Conservation (phyloP, 2,797 vertebrate genomes). For the Ibycter americanus region DNA sequence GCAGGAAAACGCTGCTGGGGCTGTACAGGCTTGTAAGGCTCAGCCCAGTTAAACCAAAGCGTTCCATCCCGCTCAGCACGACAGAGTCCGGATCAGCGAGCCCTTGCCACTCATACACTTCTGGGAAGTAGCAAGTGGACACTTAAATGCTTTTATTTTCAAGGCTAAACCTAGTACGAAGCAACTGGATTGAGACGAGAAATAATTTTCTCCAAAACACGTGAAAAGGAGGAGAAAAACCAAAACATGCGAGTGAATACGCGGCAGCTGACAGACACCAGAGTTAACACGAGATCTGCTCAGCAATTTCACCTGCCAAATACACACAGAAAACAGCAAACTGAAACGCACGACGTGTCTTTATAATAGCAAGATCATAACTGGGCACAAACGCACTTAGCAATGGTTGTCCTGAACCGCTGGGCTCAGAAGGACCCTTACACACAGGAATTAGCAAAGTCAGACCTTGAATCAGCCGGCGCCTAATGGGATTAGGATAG, state of each 20-base stretch:
- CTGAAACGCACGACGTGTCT: fast-evolving
- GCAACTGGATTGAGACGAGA: neutral
- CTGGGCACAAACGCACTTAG: neutral
- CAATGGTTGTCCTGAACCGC: neutral
- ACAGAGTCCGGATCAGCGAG: neutral
- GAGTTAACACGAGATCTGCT: neutral
- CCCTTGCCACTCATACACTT: neutral
- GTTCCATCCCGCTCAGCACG: fast-evolving
- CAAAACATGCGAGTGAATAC: neutral
- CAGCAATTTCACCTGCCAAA: neutral
- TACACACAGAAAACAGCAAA: neutral
- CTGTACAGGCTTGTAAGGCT: neutral
- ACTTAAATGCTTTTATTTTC: neutral
- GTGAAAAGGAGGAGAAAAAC: neutral
- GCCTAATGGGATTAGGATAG: neutral
- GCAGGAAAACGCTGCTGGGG: fast-evolving
- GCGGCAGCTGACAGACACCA: neutral
- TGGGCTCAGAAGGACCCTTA: fast-evolving
- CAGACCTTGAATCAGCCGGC: neutral
- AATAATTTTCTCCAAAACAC: neutral
- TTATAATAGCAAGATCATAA: neutral
- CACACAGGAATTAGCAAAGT: neutral
- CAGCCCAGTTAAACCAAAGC: neutral
- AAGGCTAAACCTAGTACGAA: neutral
- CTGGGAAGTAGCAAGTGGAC: neutral